Percentiles rank a stretch among this genome's conserved stretches.
Conservation (phyloP, 2,113 vertebrate genomes). For the Nothocercus nigrocapillus region DNA sequence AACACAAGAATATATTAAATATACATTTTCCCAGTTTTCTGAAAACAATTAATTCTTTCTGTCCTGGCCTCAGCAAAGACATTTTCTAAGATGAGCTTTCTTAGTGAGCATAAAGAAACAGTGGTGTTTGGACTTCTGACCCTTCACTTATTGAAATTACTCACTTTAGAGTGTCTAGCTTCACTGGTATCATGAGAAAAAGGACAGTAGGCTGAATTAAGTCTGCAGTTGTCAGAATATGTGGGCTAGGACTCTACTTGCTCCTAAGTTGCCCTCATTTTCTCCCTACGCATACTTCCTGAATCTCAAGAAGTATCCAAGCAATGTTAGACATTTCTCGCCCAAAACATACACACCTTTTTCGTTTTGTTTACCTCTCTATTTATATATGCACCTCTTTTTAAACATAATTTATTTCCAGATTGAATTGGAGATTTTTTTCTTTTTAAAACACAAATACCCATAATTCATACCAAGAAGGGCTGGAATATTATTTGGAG, state of each 20-base stretch:
- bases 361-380: background rate
- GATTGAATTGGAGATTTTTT: background rate
- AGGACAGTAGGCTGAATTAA: background rate
- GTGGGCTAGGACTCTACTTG: background rate
- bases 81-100: background rate
- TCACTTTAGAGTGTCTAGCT: background rate
- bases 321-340: background rate
- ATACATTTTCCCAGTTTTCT: background rate
- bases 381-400: background rate
- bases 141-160: background rate
- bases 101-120: background rate
- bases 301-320: background rate
- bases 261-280: background rate
- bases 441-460: background rate
- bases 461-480: conserved; percentile 85
- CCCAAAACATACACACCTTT: background rate
- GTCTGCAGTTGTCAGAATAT: background rate
- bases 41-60: background rate
- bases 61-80: background rate
- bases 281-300: background rate
- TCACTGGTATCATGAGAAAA: background rate
- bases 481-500: conserved; percentile 98
- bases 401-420: background rate
- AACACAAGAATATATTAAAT: background rate
- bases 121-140: background rate